Base-by-base conservation (phyloP, 2,113 vertebrate genomes). In the Peromyscus maniculatus region DNA sequence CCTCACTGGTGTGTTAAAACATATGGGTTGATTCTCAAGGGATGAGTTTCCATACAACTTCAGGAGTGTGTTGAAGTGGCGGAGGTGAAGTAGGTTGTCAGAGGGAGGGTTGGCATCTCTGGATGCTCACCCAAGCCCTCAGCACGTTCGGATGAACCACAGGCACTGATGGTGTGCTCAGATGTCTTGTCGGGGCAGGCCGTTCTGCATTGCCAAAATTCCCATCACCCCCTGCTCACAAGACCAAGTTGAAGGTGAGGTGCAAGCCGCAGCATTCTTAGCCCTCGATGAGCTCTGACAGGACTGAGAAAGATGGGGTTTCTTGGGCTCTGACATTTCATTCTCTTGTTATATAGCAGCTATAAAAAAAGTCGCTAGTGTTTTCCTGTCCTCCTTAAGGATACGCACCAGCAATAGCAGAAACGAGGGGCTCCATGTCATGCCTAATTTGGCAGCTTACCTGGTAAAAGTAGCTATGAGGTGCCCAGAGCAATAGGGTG, bases 371-470 rank as follows among this genome's bases (percentile, higher is more conserved):
- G 95, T 94, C 99, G 99, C 99, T n/a, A 95, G 98, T 98, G 98
- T 99, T 98, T 98, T 99, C 99, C 99, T 99, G 99, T 99, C 99
- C 99, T 99, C 98, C 98, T 98, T 99, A 98, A 98, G 98, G 98
- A 98, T 98, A 98, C 98, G 98, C 98, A 98, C 98, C 98, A 98
- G 98, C 98, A 98, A 98, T 98, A 97, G 98, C 98, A 99, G 97
- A 99, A 99, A 99, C 99, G 99, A 99, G 99, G 99, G 99, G 99
- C 98, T 98, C 98, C 96, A 99, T 99, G 99, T 99, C 99, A 99
- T 99, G 99, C 99, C 99, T 99, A 99, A 99, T 99, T 99, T 99
- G 98, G 99, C 99, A 99, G 99, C 99, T 99, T 99, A 99, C 99
- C 99, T 99, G 99, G 99, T 98, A 99, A 99, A 98, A 98, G 99